Evolutionary conservation across 2,113 vertebrate species (phyloP), one percentile per base, ranked within the genome.

Genomic region (Neodon shergylaensis): DNA sequence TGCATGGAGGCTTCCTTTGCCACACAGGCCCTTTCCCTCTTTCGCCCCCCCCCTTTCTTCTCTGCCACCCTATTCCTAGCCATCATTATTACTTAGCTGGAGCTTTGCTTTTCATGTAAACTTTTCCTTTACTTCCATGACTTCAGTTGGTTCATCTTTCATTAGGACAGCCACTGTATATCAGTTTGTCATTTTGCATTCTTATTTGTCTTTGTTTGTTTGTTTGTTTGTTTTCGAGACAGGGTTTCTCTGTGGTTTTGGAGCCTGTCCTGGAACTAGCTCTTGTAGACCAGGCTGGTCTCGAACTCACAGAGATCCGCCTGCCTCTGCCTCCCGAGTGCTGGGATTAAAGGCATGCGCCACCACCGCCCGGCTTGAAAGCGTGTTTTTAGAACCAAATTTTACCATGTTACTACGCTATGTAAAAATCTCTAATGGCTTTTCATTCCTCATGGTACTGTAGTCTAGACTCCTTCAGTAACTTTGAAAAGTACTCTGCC

Each of bases 341-440:
- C n/a, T n/a, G n/a, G n/a, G n/a, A n/a, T n/a, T n/a, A n/a, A n/a
- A n/a, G n/a, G n/a, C n/a, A n/a, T n/a, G n/a, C n/a, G n/a, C n/a
- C n/a, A n/a, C n/a, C n/a, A n/a, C n/a, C n/a, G n/a, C n/a, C n/a
- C n/a, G n/a, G n/a, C n/a, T n/a, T n/a, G n/a, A n/a, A n/a, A n/a
- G 16, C n/a, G 24, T 21, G n/a, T n/a, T 92, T 89, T 76, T 91
- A 94, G 92, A 81, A 52, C 11, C 42, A 93, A 86, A 86, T 73
- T n/a, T 61, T 49, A 33, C 90, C 78, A 61, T 13, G 16, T 73
- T 72, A 39, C 36, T 88, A 49, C 42, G 4, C 17, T 77, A 47
- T 3, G 3, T 52, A 96, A 95, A 93, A 92, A 9, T 33, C 74
- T 92, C n/a, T 52, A 93, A 36, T 42, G 49, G 17, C 3, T 95